Evolutionary conservation across 1,140 invertebrate genomes (phyloP).

Genomic region (Lutraria rhynchaena): DNA sequence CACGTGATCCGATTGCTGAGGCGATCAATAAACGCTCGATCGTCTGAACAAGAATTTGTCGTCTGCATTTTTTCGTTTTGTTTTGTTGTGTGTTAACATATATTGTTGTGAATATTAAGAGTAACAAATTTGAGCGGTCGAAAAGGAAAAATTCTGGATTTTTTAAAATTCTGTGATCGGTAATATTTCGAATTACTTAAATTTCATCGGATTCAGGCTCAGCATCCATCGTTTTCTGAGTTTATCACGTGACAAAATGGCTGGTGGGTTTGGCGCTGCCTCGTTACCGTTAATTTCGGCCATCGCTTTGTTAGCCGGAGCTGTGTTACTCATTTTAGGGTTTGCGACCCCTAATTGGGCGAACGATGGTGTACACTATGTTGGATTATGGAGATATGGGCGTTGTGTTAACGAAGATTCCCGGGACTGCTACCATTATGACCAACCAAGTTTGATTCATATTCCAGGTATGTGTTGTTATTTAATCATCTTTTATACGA

Average conservation of each 20-base stretch:
- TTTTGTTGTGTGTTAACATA: background rate
- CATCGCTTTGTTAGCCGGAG: slow-evolving; percentile 50
- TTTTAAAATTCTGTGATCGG: too few relatives aligned
- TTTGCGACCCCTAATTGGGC: slow-evolving; percentile 48
- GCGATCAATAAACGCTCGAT: slow-evolving; percentile 29
- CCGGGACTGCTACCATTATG: slow-evolving; percentile 38
- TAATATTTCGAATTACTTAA: too few relatives aligned
- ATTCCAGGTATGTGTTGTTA: slow-evolving; percentile 30
- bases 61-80: background rate
- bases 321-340: slow-evolving; percentile 39
- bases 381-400: slow-evolving; percentile 51
- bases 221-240: slow-evolving; percentile 10
- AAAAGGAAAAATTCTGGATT: too few relatives aligned
- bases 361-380: slow-evolving; percentile 19
- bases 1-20: slow-evolving; percentile 17
- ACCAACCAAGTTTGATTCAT: slow-evolving; percentile 35
- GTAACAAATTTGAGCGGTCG: too few relatives aligned
- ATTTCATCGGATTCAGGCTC: too few relatives aligned
- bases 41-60: background rate
- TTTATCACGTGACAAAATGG: slow-evolving; percentile 50
- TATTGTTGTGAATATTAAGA: too few relatives aligned
- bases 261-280: slow-evolving; percentile 49
- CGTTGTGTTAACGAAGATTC: background rate
- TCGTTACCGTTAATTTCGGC: slow-evolving; percentile 49
- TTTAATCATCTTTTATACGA: too few relatives aligned